Evolutionary conservation across 2,113 vertebrate species (phyloP), one percentile per base, ranked within the genome.

Genomic region (Nesogale talazaci): DNA sequence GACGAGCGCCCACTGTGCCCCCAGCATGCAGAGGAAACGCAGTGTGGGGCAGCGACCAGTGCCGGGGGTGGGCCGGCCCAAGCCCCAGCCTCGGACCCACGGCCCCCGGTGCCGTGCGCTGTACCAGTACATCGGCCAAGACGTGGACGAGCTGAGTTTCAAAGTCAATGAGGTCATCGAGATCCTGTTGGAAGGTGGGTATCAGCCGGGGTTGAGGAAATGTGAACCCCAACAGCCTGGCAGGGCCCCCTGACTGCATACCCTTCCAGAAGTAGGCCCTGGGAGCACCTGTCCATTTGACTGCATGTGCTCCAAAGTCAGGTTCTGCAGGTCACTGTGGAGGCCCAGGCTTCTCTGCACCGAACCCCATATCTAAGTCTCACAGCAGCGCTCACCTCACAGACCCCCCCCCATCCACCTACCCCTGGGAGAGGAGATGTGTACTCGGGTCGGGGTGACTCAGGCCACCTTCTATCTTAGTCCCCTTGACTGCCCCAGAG

Each of bases 81-180:
- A 99, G 94, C 97, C 98, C 0, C 98, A 98, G 95, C 95, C 98
- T 17, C 98, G 97, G 63, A 97, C 3, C 0, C 88, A 97, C 0
- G 94, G 96, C 0, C 99, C 99, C 0, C 98, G 98, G 7, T 99
- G 99, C 93, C 98, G 95, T 75, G 99, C 99, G 0, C 85, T 99
- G 10, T 99, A 99, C 91, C 99, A 99, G 95, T 99, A 99, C 42
- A 0, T 97, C 0, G 99, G 99, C 22, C 99, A 99, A 94, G 99
- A 99, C 20, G 98, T 98, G 20, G 99, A 99, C 0, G 99, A 99
- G 96, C 98, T 99, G 97, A 99, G 98, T 97, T 99, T 99, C 92
- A 98, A 99, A 0, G 98, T 96, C 74, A 98, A 98, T 0, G 99
- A 99, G 0, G 92, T 99, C 78, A 98, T 99, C 0, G 99, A 99